Conservation (phyloP, 2,797 vertebrate genomes). For the Sebastes oblongus region DNA sequence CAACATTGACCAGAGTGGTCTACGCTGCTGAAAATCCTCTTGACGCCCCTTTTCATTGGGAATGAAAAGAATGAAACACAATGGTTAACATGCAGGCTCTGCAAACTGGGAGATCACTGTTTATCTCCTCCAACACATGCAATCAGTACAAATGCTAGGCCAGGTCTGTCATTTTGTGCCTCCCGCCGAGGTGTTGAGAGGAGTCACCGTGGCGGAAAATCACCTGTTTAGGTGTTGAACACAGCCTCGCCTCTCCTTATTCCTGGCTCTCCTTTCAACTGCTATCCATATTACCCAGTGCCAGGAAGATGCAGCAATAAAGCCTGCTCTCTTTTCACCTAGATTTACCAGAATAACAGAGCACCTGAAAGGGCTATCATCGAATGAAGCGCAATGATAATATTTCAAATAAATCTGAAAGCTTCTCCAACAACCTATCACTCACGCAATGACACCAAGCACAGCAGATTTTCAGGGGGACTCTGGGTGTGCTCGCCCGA, state of each 20-base stretch:
- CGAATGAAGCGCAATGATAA: conserved; percentile 68
- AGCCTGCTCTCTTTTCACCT: conserved; percentile 57
- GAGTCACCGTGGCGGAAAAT: conserved; percentile 84
- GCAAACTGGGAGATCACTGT: conserved; percentile 79
- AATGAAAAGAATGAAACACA: conserved; percentile 66
- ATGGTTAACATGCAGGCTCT: conserved; percentile 72
- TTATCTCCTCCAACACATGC: conserved; percentile 81
- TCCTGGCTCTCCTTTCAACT: conserved; percentile 59
- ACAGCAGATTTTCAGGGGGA: conserved; percentile 50
- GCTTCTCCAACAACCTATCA: conserved; percentile 60
- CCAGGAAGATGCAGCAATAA: conserved; percentile 49
- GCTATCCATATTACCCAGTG: conserved; percentile 67
- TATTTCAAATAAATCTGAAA: conserved; percentile 67
- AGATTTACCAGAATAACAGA: conserved; percentile 71
- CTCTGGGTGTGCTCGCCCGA: conserved; percentile 52
- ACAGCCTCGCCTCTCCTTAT: conserved; percentile 71
- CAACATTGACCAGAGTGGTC: conserved; percentile 3
- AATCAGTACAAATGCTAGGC: conserved; percentile 80
- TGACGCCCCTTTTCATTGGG: conserved; percentile 44
- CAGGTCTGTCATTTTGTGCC: conserved; percentile 80
- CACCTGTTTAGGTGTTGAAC: conserved; percentile 85
- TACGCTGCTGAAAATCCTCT: conserved; percentile 29
- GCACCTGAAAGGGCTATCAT: conserved; percentile 70
- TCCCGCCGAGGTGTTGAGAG: conserved; percentile 77
- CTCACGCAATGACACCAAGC: conserved; percentile 58